Evolutionary conservation across 2,888 invertebrate species (phyloP).

Genomic region (Metellina segmentata): DNA sequence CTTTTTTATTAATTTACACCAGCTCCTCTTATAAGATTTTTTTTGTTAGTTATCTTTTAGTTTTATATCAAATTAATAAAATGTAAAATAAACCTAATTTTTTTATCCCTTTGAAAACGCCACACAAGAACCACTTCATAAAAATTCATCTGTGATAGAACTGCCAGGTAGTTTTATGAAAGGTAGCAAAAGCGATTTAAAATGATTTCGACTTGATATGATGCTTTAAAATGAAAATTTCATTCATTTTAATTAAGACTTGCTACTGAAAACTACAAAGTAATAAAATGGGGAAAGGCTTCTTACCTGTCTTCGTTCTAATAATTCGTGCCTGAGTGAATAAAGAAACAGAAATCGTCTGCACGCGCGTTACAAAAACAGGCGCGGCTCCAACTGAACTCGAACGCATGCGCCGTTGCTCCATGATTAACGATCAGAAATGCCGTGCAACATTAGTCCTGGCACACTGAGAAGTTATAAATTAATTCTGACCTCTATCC

Average conservation of each 20-base stretch:
- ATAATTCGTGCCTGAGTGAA: neutral
- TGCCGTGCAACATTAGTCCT: conserved; percentile 25
- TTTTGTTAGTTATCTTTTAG: neutral
- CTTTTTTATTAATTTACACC: neutral
- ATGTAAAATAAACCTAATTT: neutral
- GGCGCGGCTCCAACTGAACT: conserved; percentile 25
- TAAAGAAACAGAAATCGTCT: conserved; percentile 45
- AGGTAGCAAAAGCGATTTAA: neutral
- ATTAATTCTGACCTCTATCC: conserved; percentile 20
- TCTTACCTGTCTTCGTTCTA: conserved; percentile 29
- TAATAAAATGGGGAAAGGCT: neutral
- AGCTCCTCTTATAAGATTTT: neutral
- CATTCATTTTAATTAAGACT: neutral
- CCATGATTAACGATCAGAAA: conserved; percentile 45
- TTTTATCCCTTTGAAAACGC: neutral
- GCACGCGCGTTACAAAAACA: conserved; percentile 42
- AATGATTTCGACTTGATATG: neutral
- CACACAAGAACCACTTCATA: neutral
- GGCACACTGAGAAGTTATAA: conserved; percentile 40
- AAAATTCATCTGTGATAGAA: neutral
- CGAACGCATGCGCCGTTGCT: conserved; percentile 35
- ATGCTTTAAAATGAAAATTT: neutral
- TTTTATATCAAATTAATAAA: neutral
- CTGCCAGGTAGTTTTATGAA: neutral
- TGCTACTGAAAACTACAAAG: neutral